A percentile compares a stretch with the other conserved stretches of the same genome.
Evolutionary conservation across 2,113 vertebrate species (phyloP).

Genomic region (Sander lucioperca): DNA sequence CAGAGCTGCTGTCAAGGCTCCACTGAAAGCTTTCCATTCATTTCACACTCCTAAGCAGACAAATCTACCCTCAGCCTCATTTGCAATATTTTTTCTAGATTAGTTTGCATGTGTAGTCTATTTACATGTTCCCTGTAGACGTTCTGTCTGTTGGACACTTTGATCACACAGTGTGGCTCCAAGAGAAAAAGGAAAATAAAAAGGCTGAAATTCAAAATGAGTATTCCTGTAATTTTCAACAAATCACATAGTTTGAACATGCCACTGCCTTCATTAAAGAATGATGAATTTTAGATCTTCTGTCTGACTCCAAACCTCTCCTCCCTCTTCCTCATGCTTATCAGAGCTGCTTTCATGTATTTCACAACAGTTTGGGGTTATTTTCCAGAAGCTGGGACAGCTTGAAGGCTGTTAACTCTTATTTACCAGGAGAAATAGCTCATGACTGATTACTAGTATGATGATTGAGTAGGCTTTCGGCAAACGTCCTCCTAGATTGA

Average conservation of each 20-base stretch:
- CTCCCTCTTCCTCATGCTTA: conserved; percentile 13
- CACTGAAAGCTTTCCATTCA: conserved; percentile 14
- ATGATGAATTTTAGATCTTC: conserved; percentile 45
- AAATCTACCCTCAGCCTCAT: conserved; percentile 28
- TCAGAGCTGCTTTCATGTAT: conserved; percentile 27
- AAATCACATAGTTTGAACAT: background rate
- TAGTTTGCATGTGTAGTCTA: conserved; percentile 34
- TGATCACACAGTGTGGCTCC: background rate
- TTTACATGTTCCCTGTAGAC: conserved; percentile 27
- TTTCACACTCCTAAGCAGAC: background rate
- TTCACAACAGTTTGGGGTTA: background rate
- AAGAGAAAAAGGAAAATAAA: background rate
- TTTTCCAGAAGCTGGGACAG: conserved; percentile 28
- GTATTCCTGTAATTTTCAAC: conserved; percentile 11
- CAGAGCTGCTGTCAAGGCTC: conserved; percentile 27
- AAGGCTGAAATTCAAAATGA: background rate
- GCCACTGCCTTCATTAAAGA: conserved; percentile 18
- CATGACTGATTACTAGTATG: conserved; percentile 20
- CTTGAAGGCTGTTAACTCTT: conserved; percentile 12
- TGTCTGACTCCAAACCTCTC: background rate
- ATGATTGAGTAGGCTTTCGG: background rate
- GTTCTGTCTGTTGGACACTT: background rate
- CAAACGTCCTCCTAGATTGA: conserved; percentile 22
- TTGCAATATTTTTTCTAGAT: conserved; percentile 46
- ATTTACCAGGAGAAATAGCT: conserved; percentile 25